Percentiles rank a stretch among this genome's conserved stretches.
Conservation (phyloP, 2,888 invertebrate genomes). For the Torymus aiolomorphi region DNA sequence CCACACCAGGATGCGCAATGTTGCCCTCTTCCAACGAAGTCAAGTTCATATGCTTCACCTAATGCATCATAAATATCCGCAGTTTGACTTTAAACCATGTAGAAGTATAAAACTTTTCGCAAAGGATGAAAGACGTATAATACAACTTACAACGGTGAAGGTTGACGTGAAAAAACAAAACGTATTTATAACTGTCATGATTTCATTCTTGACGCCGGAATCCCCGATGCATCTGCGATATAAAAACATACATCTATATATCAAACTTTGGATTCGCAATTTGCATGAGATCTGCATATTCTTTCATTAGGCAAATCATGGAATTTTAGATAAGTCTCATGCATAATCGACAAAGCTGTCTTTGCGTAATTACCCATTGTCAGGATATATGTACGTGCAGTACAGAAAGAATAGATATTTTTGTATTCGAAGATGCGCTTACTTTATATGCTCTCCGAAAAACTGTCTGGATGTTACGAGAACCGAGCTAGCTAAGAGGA, state of each 20-base stretch:
- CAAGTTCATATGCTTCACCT: slow-evolving; percentile 85
- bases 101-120: too few species aligned
- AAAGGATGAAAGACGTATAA: too few species aligned
- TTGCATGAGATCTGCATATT: background rate
- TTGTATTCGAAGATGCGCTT: slow-evolving; percentile 29
- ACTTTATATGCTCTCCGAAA: slow-evolving; percentile 94
- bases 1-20: slow-evolving; percentile 90
- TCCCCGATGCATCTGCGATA: slow-evolving; percentile 82
- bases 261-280: background rate
- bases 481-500: slow-evolving; percentile 87
- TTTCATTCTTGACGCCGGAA: slow-evolving; percentile 76
- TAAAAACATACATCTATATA: background rate
- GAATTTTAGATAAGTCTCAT: background rate
- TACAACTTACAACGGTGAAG: slow-evolving; percentile 84
- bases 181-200: slow-evolving; percentile 85
- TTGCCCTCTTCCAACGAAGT: slow-evolving; percentile 79
- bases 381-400: too few species aligned
- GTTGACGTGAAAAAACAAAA: slow-evolving; percentile 91
- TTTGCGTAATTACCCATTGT: too few species aligned
- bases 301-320: slow-evolving; percentile 1
- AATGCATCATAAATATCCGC: too few species aligned
- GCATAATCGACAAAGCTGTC: slow-evolving; percentile 1
- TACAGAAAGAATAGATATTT: too few species aligned
- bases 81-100: too few species aligned
- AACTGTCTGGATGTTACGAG: slow-evolving; percentile 91